Conservation (phyloP, 2,797 vertebrate species). For the Mormyrops boulengeri region DNA sequence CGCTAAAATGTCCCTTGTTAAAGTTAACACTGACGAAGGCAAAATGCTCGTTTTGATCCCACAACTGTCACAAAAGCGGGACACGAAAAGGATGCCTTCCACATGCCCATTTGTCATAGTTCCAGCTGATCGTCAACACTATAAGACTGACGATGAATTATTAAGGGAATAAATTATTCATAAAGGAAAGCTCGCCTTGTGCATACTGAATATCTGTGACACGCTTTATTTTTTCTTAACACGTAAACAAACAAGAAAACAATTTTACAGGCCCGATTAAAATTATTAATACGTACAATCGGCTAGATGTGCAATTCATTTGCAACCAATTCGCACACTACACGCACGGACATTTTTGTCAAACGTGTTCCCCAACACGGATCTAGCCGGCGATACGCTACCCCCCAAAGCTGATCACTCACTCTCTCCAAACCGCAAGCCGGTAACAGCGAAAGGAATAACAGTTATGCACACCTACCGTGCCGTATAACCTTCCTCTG, state of each 20-base stretch:
- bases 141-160: conserved; percentile 16
- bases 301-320: background rate
- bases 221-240: background rate
- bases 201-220: background rate
- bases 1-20: background rate
- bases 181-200: background rate
- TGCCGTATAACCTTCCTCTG: conserved; percentile 83
- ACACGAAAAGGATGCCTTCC: background rate
- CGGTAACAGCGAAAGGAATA: conserved; percentile 20
- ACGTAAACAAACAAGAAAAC: conserved; percentile 5
- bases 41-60: background rate
- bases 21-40: background rate
- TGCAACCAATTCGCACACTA: conserved; percentile 6
- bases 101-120: background rate
- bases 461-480: conserved; percentile 66
- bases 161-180: conserved; percentile 26
- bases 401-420: background rate
- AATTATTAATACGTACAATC: background rate
- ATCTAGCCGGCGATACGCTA: background rate
- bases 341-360: conserved; percentile 10
- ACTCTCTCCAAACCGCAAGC: conserved; percentile 6
- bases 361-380: conserved; percentile 2
- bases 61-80: background rate
- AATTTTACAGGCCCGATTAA: background rate
- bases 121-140: conserved; percentile 2